A percentile compares a stretch with the other conserved stretches of the same genome.
Evolutionary conservation across 2,888 invertebrate species (phyloP).

Genomic region (Geotrupes spiniger): DNA sequence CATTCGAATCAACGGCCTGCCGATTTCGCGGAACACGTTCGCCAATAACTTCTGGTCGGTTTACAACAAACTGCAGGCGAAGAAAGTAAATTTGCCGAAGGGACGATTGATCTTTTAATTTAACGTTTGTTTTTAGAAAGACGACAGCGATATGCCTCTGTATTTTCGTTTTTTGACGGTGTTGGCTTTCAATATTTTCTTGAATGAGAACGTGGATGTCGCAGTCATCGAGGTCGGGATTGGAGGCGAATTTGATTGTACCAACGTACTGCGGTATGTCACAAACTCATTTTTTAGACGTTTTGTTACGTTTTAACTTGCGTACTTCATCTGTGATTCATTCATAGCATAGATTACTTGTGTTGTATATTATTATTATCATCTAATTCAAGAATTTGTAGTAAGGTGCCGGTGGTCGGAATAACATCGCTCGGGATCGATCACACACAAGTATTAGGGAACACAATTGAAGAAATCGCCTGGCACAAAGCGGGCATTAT

Average conservation of each 20-base stretch:
- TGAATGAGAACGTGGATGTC: conserved; percentile 83
- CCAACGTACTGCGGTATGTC: conserved; percentile 79
- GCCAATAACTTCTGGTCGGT: conserved; percentile 78
- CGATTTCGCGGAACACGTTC: conserved; percentile 73
- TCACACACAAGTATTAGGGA: conserved; percentile 79
- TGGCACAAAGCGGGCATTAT: conserved; percentile 96
- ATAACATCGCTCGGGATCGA: conserved; percentile 90
- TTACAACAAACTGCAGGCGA: conserved; percentile 60
- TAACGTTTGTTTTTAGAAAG: conserved; percentile 49
- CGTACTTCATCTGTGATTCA: too few relatives aligned
- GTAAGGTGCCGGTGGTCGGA: conserved; percentile 81
- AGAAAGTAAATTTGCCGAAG: not conserved
- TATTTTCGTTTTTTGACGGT: conserved; percentile 95
- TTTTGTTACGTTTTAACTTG: not conserved
- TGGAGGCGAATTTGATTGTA: conserved; percentile 91
- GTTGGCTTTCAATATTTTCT: conserved; percentile 85
- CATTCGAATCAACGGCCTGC: conserved; percentile 80
- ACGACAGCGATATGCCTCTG: conserved; percentile 75
- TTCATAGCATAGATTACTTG: too few relatives aligned
- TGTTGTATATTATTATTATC: too few relatives aligned
- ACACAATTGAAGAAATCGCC: conserved; percentile 83
- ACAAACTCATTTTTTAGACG: not conserved
- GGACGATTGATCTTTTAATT: not conserved
- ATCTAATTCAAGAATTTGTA: too few relatives aligned
- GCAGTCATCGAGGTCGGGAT: conserved; percentile 96